phyloP scores from a whole-genome alignment of 2,888 invertebrate species.

The Cactoblastis cactorum region DNA sequence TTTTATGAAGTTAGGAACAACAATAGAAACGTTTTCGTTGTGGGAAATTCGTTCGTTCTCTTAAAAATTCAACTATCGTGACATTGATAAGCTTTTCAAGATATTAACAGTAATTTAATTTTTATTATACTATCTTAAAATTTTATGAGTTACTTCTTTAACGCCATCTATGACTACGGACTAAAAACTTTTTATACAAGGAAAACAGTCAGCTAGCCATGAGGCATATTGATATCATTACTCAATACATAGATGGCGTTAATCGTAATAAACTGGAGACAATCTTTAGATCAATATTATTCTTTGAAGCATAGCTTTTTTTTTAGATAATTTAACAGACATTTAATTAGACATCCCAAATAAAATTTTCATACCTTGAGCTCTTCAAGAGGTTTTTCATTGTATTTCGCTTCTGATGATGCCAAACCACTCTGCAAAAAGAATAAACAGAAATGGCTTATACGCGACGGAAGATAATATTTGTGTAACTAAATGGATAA shows the following conservation, averaged over 20 bases:
- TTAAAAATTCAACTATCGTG: too few species aligned
- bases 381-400: slow-evolving; percentile 68
- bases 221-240: not conserved
- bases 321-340: too few species aligned
- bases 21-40: too few species aligned
- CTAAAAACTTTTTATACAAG: not conserved
- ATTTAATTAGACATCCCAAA: not conserved
- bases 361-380: slow-evolving; percentile 54
- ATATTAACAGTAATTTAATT: too few species aligned
- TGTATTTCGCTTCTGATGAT: slow-evolving; percentile 56
- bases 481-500: too few species aligned
- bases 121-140: too few species aligned
- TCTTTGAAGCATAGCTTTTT: too few species aligned
- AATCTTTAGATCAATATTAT: not conserved
- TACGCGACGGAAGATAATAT: not conserved
- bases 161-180: not conserved
- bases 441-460: slow-evolving; percentile 18
- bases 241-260: slow-evolving; percentile 14
- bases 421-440: slow-evolving; percentile 59
- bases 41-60: too few species aligned
- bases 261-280: not conserved
- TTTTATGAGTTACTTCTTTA: not conserved
- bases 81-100: too few species aligned
- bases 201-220: not conserved
- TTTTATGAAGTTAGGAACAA: too few species aligned